A percentile compares a stretch with the other conserved stretches of the same genome.
Evolutionary conservation across 2,888 invertebrate genomes (phyloP).

Genomic region (Acrobasis consociella): DNA sequence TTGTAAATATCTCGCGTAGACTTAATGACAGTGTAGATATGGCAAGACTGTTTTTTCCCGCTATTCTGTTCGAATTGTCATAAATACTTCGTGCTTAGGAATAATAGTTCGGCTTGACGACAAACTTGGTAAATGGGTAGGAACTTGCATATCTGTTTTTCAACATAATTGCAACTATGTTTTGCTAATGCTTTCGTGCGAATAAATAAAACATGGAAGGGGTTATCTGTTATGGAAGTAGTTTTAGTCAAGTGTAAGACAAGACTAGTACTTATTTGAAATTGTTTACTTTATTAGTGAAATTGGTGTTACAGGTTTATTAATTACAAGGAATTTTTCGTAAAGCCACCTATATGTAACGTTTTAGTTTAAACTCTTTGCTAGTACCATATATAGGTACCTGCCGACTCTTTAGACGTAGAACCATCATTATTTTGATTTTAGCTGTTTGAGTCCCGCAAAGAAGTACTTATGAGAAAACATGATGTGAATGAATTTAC

Average conservation of each 20-base stretch:
- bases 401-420: too few relatives aligned
- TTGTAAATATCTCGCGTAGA: constrained; percentile 21
- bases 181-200: constrained; percentile 19
- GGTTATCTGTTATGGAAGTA: constrained; percentile 11
- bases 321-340: too few relatives aligned
- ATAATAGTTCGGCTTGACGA: constrained; percentile 16
- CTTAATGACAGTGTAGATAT: constrained; percentile 8
- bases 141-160: constrained; percentile 12
- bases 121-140: constrained; percentile 16
- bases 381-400: too few relatives aligned
- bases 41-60: constrained; percentile 12
- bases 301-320: neutral
- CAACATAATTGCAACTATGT: constrained; percentile 19
- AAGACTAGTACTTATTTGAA: neutral
- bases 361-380: too few relatives aligned
- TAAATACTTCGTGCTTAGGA: constrained; percentile 13
- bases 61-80: constrained; percentile 18
- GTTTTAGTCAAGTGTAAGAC: constrained; percentile 9
- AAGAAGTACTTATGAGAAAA: too few relatives aligned
- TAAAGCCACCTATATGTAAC: too few relatives aligned
- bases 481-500: too few relatives aligned
- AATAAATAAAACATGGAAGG: constrained; percentile 17
- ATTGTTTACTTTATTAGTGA: neutral
- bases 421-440: too few relatives aligned
- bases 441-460: too few relatives aligned